These are phyloP conservation scores for Musca domestica DNA, from an alignment of 1,140 invertebrate species.

Conservation along the genomic window DNA sequence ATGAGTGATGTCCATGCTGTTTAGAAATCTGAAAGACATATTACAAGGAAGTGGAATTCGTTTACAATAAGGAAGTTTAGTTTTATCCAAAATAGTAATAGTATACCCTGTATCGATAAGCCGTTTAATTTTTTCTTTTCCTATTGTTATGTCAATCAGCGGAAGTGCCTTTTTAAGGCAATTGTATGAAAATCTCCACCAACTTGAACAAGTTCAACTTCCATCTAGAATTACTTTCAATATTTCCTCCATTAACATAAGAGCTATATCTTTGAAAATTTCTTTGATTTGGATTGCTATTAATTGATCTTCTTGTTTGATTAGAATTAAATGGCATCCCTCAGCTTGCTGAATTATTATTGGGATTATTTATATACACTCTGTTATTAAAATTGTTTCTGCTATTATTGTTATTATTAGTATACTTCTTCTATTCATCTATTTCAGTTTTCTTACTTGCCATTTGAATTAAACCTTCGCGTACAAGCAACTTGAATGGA, in stretches of 20 bases:
- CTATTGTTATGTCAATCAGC: not conserved
- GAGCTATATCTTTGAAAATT: too few species aligned
- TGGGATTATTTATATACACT: not conserved
- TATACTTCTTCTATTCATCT: too few species aligned
- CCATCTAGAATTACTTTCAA: too few species aligned
- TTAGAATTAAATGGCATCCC: too few species aligned
- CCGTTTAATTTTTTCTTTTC: not conserved
- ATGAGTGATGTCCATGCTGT: too few species aligned
- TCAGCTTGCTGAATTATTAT: too few species aligned
- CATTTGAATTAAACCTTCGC: not conserved
- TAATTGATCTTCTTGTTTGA: too few species aligned
- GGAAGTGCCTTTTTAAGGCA: too few species aligned
- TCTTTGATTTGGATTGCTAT: too few species aligned
- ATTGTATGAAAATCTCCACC: not conserved
- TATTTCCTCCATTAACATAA: too few species aligned
- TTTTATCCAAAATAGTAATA: not conserved
- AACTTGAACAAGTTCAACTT: not conserved
- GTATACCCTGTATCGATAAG: not conserved
- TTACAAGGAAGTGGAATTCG: not conserved
- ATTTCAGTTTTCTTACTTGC: not conserved
- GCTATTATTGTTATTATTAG: slow-evolving; percentile 6
- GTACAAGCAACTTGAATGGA: slow-evolving; percentile 19
- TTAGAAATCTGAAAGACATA: not conserved
- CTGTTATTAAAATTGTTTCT: slow-evolving; percentile 13
- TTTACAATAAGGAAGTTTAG: not conserved